These are phyloP conservation scores for Cosmorhoe ocellata DNA, from an alignment of 2,888 invertebrate species.

Conservation along the genomic window DNA sequence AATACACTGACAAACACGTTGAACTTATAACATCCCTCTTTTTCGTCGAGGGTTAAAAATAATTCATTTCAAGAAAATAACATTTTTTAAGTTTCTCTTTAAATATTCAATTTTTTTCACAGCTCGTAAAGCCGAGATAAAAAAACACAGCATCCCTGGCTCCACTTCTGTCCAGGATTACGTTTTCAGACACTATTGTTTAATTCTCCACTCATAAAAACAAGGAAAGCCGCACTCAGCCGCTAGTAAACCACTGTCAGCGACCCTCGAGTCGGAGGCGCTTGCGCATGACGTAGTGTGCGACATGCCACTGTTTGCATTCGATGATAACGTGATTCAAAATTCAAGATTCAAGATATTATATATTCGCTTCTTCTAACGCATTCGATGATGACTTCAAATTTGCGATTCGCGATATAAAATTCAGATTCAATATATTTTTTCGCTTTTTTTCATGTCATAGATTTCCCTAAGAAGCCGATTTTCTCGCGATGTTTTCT, in stretches of 20 bases:
- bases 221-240: conserved; percentile 17
- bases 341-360: no score
- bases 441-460: no score
- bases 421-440: no score
- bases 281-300: conserved; percentile 3
- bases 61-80: no score
- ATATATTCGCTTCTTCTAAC: no score
- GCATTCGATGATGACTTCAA: no score
- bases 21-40: no score
- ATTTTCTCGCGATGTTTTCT: no score
- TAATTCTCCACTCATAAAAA: conserved; percentile 20
- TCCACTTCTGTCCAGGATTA: conserved; percentile 1
- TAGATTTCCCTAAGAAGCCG: no score
- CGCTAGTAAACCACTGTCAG: conserved; percentile 20
- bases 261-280: conserved; percentile 6
- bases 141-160: not conserved
- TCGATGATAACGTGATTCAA: no score
- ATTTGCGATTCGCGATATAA: no score
- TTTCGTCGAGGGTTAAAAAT: not conserved
- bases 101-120: not conserved
- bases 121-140: not conserved
- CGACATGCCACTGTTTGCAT: not conserved
- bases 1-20: no score
- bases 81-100: not conserved
- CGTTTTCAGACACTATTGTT: conserved; percentile 21